These are phyloP conservation scores for Parazoanthus swiftii DNA, from an alignment of 92 coral and sea anemone genomes.

Conservation along the genomic window DNA sequence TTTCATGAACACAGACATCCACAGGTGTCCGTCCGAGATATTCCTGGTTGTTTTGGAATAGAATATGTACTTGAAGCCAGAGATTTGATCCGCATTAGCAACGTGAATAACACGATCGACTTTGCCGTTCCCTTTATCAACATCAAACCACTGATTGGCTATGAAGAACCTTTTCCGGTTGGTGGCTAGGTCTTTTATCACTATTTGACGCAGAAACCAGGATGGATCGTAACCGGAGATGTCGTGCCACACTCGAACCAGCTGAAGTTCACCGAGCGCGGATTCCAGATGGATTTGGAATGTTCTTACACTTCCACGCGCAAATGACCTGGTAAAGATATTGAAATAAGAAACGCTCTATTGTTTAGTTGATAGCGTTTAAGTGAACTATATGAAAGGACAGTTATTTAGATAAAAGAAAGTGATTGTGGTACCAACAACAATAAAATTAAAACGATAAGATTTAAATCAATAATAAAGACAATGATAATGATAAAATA, in stretches of 20 bases:
- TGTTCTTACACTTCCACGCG: constrained; percentile 72
- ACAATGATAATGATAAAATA: too few relatives aligned
- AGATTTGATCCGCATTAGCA: constrained; percentile 61
- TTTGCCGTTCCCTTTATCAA: constrained; percentile 70
- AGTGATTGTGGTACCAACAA: too few relatives aligned
- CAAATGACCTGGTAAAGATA: constrained; percentile 32
- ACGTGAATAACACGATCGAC: constrained; percentile 61
- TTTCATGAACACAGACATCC: constrained; percentile 73
- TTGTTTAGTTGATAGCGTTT: too few relatives aligned
- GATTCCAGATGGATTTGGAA: constrained; percentile 56
- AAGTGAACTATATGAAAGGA: not conserved
- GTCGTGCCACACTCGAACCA: constrained; percentile 83
- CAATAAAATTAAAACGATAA: too few relatives aligned
- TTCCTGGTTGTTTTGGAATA: constrained; percentile 63
- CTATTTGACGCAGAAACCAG: constrained; percentile 74
- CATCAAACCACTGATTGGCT: constrained; percentile 79
- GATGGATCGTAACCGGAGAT: constrained; percentile 72
- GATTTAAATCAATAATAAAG: too few relatives aligned
- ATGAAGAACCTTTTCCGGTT: constrained; percentile 65
- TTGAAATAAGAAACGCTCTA: not conserved
- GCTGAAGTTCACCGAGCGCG: constrained; percentile 70
- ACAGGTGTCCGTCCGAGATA: constrained; percentile 70
- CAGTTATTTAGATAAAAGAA: too few relatives aligned
- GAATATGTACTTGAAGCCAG: constrained; percentile 72
- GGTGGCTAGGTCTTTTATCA: constrained; percentile 60